Evolutionary conservation across 2,797 vertebrate genomes (phyloP).

Genomic region (Anisognathus igniventris): DNA sequence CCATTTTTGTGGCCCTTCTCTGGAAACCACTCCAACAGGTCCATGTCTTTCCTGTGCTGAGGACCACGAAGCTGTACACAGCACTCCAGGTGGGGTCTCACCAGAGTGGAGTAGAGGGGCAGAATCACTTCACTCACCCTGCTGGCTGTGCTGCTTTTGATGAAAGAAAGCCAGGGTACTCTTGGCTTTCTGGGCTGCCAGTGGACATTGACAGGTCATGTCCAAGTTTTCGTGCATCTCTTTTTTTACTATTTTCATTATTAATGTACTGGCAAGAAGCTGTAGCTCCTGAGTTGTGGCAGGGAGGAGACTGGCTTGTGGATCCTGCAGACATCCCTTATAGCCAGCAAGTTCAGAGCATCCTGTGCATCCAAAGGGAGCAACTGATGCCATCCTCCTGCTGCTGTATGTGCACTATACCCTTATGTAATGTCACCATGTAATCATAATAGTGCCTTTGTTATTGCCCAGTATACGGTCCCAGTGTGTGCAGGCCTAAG

Average conservation of each 20-base stretch:
- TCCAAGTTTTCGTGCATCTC: neutral
- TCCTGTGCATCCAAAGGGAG: neutral
- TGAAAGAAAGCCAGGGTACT: neutral
- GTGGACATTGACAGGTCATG: accelerated
- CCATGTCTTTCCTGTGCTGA: neutral
- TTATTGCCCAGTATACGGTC: neutral
- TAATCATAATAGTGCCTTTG: neutral
- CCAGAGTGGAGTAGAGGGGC: neutral
- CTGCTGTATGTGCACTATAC: neutral
- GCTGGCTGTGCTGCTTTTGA: accelerated
- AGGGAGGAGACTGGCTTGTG: neutral
- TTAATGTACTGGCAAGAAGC: neutral
- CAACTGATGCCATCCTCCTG: neutral
- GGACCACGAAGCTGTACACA: accelerated
- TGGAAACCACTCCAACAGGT: accelerated
- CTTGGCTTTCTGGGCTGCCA: neutral
- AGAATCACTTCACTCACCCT: neutral
- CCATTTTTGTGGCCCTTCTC: neutral
- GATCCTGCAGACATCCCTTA: neutral
- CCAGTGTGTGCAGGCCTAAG: neutral
- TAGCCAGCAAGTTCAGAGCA: neutral
- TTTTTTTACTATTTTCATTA: neutral
- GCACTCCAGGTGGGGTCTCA: neutral
- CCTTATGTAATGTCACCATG: accelerated
- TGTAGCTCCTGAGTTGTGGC: neutral